phyloP scores from a whole-genome alignment of 2,113 vertebrate genomes.

The Podarcis raffonei region DNA sequence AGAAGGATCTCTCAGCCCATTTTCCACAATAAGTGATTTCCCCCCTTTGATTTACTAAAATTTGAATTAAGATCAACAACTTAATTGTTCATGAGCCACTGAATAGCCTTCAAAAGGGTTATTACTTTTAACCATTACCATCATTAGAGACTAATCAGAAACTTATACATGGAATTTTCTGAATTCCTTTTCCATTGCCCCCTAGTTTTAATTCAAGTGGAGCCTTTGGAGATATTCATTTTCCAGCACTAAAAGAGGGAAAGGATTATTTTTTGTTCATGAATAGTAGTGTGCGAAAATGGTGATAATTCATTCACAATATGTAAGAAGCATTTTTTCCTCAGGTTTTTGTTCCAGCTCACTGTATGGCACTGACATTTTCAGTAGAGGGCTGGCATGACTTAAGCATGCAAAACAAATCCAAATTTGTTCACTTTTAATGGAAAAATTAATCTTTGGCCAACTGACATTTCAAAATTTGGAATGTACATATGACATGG shows the following conservation, averaged over 20 bases:
- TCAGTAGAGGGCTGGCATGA: slow-evolving; percentile 1
- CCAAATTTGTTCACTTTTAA: slow-evolving; percentile 18
- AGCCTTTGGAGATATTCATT: slow-evolving; percentile 1
- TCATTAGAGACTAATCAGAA: not conserved
- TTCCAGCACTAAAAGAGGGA: not conserved
- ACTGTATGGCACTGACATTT: slow-evolving; percentile 23
- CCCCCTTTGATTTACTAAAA: not conserved
- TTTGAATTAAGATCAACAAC: not conserved
- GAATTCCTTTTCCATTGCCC: not conserved
- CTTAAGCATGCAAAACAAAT: slow-evolving; percentile 24
- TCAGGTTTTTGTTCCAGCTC: not conserved
- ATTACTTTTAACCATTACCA: not conserved
- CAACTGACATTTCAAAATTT: slow-evolving; percentile 32
- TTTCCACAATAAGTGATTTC: not conserved
- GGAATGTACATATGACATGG: slow-evolving; percentile 9
- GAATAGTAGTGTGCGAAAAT: not conserved
- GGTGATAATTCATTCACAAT: slow-evolving; percentile 18
- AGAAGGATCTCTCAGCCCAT: not conserved
- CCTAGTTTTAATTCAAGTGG: not conserved
- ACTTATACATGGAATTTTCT: not conserved
- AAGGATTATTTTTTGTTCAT: not conserved
- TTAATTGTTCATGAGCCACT: not conserved
- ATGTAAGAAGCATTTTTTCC: not conserved
- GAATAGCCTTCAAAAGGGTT: not conserved
- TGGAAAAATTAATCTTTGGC: slow-evolving; percentile 24